Conservation (phyloP, 1,140 invertebrate species). For the Procambarus clarkii region DNA sequence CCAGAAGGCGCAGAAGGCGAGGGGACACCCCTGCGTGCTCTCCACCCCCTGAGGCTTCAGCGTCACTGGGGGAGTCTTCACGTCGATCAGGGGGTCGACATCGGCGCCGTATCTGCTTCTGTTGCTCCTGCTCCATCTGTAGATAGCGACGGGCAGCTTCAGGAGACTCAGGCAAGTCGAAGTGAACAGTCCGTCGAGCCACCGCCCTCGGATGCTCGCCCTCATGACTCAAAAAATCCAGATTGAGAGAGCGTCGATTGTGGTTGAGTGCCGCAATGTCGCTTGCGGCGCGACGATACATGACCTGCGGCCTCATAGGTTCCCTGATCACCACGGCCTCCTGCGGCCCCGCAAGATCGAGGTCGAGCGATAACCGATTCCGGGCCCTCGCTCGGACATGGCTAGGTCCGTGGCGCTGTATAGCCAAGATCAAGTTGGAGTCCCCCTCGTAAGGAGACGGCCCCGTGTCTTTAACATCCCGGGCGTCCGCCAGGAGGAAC, state of each 20-base stretch:
- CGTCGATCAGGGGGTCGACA: constrained; percentile 31
- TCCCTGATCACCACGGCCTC: not conserved
- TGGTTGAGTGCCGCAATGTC: not conserved
- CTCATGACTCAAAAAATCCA: constrained; percentile 36
- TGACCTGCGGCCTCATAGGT: not conserved
- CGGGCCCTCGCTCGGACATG: constrained; percentile 21
- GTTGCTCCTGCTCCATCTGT: not conserved
- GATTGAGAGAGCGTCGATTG: constrained; percentile 51
- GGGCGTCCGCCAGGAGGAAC: constrained; percentile 52
- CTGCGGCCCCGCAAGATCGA: constrained; percentile 18
- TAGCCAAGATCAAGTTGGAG: constrained; percentile 47
- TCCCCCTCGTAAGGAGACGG: constrained; percentile 64
- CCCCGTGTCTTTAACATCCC: constrained; percentile 46
- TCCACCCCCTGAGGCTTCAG: not conserved
- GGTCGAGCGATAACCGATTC: constrained; percentile 50
- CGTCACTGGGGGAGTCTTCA: constrained; percentile 26
- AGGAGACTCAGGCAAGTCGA: constrained; percentile 48
- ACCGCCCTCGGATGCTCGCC: not conserved
- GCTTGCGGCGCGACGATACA: constrained; percentile 29
- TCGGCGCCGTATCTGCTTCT: not conserved
- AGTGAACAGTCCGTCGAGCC: constrained; percentile 21
- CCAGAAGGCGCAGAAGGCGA: constrained; percentile 26
- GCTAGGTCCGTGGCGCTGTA: constrained; percentile 56
- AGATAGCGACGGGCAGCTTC: constrained; percentile 39
- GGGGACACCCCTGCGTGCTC: constrained; percentile 7